These are phyloP conservation scores for Ophiodon elongatus DNA, from an alignment of 2,113 vertebrate species.

Conservation along the genomic window DNA sequence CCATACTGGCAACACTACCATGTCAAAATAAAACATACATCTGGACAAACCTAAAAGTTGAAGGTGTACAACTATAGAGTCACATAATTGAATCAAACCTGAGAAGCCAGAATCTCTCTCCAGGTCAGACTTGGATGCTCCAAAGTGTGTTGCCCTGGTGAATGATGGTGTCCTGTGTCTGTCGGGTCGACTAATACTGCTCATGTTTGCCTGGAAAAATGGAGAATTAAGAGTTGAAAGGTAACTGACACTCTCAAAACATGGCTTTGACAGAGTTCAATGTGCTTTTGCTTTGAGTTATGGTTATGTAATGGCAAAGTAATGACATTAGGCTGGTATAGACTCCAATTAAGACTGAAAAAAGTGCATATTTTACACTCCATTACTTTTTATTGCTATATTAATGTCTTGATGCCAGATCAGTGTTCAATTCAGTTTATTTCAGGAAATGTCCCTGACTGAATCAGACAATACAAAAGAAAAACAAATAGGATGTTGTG, in stretches of 20 bases:
- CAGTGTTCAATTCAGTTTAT: not conserved
- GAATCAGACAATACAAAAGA: not conserved
- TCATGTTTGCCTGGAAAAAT: constrained; percentile 58
- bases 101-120: constrained; percentile 93
- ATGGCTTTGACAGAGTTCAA: not conserved
- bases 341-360: not conserved
- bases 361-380: not conserved
- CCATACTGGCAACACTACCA: not conserved
- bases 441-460: not conserved
- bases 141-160: constrained; percentile 60
- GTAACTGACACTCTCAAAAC: not conserved
- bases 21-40: not conserved
- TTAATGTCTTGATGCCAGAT: not conserved
- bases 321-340: not conserved
- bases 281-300: not conserved
- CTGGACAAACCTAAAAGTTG: not conserved
- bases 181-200: constrained; percentile 41
- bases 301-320: not conserved
- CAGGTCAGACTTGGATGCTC: constrained; percentile 78
- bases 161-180: constrained; percentile 52
- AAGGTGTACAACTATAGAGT: not conserved
- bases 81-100: constrained; percentile 80
- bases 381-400: not conserved
- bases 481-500: too few relatives aligned
- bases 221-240: not conserved